Base-by-base conservation (phyloP, 2,113 vertebrate species). In the Irena cyanogastra region DNA sequence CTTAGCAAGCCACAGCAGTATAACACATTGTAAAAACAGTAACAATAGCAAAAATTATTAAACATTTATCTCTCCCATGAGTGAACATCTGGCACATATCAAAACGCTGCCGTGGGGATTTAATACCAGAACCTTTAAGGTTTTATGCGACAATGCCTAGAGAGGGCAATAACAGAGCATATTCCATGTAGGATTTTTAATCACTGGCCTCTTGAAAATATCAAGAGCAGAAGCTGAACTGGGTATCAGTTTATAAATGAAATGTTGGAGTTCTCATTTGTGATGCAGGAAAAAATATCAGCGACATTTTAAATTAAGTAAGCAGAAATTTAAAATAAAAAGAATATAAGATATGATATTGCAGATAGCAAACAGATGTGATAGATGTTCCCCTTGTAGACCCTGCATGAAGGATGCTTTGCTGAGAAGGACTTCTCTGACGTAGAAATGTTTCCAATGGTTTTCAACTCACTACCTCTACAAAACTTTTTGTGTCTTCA, bases 41-140 rank as follows among this genome's bases (percentile, higher is more conserved):
- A 98, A 98, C 98, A 98, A 98, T 98, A 98, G 98, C 98, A 98
- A 98, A 98, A 98, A 98, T 93, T 98, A 98, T 98, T 98, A 98
- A 98, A 98, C 98, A 98, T 98, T 98, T 97, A 98, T 98, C 97
- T 98, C 96, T 98, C 98, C 97, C 98, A 95, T 97, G 97, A 97
- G 94, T 91, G 97, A 98, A 98, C 98, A 98, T 98, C 98, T 98
- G 97, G 97, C 98, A 93, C 93, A 94, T 95, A 95, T 96, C 97
- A 97, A 97, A 97, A 96, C 71, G 96, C 97, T 97, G 98, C 97
- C 97, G 93, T 97, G 75, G 98, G 98, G 97, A 98, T 96, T 95
- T 95, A 95, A 90, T 95, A 89, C 80, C 94, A 93, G 93, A 95
- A 98, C 97, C 98, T 97, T 98, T 97, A 97, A 97, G 97, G 97